Percentiles rank a stretch among this genome's conserved stretches.
These are phyloP conservation scores for Oreochromis aureus DNA, from an alignment of 2,113 vertebrate species.

Conservation along the genomic window DNA sequence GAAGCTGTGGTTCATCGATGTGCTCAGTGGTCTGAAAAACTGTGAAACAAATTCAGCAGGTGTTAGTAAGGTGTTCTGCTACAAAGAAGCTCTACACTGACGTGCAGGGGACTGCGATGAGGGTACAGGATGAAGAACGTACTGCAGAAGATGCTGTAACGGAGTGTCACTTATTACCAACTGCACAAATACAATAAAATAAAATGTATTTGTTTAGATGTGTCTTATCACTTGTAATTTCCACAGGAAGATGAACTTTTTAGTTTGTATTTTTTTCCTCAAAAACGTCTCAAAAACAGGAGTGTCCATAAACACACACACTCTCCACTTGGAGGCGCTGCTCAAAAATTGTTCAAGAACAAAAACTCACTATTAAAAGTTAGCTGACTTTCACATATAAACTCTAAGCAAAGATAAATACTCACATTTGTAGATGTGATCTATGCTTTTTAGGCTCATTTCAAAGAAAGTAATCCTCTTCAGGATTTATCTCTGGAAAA, in stretches of 20 bases:
- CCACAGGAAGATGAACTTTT: neutral
- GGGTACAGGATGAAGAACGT: neutral
- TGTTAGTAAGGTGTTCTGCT: neutral
- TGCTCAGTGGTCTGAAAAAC: neutral
- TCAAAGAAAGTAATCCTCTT: neutral
- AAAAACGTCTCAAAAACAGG: neutral
- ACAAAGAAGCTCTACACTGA: neutral
- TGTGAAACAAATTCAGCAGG: neutral
- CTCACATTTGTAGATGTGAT: neutral
- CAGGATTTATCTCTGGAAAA: neutral
- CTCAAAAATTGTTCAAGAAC: neutral
- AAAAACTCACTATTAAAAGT: neutral
- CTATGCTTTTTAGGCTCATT: neutral
- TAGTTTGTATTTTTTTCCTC: neutral
- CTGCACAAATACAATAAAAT: conserved; percentile 30
- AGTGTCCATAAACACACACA: neutral
- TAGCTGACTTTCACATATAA: neutral
- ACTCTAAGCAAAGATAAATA: neutral
- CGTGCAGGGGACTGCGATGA: neutral
- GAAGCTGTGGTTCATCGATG: neutral
- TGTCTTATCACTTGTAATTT: neutral
- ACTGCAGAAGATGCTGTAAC: neutral
- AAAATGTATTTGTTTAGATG: conserved; percentile 7
- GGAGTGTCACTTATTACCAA: neutral
- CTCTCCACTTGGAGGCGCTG: neutral